A percentile compares a stretch with the other conserved stretches of the same genome.
Evolutionary conservation across 1,140 invertebrate genomes (phyloP).

Genomic region (Drosophila auraria): DNA sequence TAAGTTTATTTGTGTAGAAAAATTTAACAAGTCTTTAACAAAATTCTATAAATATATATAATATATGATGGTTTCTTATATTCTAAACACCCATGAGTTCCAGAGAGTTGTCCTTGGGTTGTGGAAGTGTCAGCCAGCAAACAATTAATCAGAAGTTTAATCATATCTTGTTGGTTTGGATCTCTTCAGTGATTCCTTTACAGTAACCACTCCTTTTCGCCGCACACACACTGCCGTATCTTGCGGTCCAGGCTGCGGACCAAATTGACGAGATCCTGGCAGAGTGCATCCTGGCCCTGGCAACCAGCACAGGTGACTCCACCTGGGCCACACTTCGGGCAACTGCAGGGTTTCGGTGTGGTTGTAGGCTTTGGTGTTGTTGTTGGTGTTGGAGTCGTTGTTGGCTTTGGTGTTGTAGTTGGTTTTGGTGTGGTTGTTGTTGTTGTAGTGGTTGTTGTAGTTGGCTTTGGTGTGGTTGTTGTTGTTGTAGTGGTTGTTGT

Average conservation of each 20-base stretch:
- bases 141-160: too few species aligned
- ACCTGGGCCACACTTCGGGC: slow-evolving; percentile 12
- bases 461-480: background rate
- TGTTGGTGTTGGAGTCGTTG: background rate
- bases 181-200: background rate
- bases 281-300: background rate
- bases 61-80: background rate
- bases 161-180: background rate
- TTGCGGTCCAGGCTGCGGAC: background rate
- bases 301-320: background rate
- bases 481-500: background rate
- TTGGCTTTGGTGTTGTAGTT: background rate
- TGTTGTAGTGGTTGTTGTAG: too few species aligned
- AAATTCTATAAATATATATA: background rate
- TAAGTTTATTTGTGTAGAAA: background rate
- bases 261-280: background rate
- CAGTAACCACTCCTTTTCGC: background rate
- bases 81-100: background rate
- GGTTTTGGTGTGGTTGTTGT: background rate
- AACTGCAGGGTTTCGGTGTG: background rate
- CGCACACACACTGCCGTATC: slow-evolving; percentile 20
- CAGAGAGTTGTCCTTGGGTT: background rate
- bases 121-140: background rate
- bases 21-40: background rate
- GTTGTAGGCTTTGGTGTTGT: background rate